Base-by-base conservation (phyloP, 2,888 invertebrate genomes). In the Scaptomyza tumidula region DNA sequence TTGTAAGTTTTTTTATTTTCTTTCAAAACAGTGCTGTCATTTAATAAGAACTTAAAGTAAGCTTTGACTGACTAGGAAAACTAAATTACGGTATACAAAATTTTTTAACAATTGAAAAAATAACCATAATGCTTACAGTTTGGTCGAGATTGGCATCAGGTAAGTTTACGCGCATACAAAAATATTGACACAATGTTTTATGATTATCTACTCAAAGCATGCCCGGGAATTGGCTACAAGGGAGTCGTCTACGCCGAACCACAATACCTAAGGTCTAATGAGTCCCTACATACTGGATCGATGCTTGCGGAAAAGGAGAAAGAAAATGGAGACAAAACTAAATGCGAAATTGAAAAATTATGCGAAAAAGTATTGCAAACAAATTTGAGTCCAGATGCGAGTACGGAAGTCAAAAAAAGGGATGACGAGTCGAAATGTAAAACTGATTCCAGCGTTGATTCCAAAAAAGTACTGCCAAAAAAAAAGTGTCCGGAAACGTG, bases 81-180 rank as follows among this genome's bases (percentile, higher is more conserved):
- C 24, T 3, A 52, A 39, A 39, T 39, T 39, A 1, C n/a, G 11
- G 11, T 11, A 14, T 52, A 2, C 1, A 13, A 49, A 37, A 14
- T 45, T 19, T 37, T 14, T 27, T 24, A 27, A 37, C 14, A 39
- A 27, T n/a, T 27, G 9, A 6, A 5, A 49, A 49, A 37, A 19
- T 10, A 29, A 43, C 0, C n/a, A 41, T 55, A 27, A 80, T 80
- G 85, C 46, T 79, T n/a, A 33, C 44, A 16, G 43, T 55, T 41
- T 85, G 67, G 33, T 50, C 43, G 14, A 71, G 62, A 63, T 57
- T 75, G 43, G 49, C 58, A 6, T 41, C 41, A n/a, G 78, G 83
- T 84, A 75, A 80, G 9, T 0, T 16, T 4, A 10, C 6, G 11
- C n/a, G 14, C 13, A 35, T 35, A 5, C 3, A 7, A 10, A 6